Percentiles rank a stretch among this genome's conserved stretches.
Conservation (phyloP, 2,888 invertebrate genomes). For the Lasioglossum pauxillum region DNA sequence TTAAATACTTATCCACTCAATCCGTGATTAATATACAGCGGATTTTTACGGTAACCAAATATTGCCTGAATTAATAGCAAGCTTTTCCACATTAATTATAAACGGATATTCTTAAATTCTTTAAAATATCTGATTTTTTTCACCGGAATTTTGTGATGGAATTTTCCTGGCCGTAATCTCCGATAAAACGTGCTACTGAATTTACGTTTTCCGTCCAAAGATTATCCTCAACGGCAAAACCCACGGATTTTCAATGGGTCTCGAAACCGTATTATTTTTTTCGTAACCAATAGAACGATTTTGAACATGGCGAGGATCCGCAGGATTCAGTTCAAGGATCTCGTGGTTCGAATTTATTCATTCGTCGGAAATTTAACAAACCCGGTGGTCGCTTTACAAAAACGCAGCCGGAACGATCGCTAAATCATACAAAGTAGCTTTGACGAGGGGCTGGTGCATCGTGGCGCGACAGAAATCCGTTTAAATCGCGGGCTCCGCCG, state of each 20-base stretch:
- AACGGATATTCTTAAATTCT: background rate
- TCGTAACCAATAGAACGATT: background rate
- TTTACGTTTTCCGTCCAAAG: background rate
- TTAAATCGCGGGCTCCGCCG: slow-evolving; percentile 13
- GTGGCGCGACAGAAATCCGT: slow-evolving; percentile 15
- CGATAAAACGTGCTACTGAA: no score
- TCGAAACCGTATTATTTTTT: background rate
- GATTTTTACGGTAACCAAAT: background rate
- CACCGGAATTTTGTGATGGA: background rate
- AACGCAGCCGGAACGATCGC: background rate
- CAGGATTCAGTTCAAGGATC: background rate
- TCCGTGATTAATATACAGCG: background rate
- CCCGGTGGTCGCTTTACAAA: background rate
- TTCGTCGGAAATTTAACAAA: background rate
- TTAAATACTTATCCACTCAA: background rate
- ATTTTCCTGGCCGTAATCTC: no score
- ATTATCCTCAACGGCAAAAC: no score
- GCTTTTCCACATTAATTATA: background rate
- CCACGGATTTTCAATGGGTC: background rate
- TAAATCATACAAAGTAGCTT: background rate
- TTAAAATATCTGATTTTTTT: no score
- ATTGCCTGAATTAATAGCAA: background rate
- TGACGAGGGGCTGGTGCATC: background rate
- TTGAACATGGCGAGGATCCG: background rate
- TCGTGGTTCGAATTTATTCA: background rate